Percentiles rank a stretch among this genome's conserved stretches.
These are phyloP conservation scores for Tiphia femorata DNA, from an alignment of 2,888 invertebrate genomes.

Conservation along the genomic window DNA sequence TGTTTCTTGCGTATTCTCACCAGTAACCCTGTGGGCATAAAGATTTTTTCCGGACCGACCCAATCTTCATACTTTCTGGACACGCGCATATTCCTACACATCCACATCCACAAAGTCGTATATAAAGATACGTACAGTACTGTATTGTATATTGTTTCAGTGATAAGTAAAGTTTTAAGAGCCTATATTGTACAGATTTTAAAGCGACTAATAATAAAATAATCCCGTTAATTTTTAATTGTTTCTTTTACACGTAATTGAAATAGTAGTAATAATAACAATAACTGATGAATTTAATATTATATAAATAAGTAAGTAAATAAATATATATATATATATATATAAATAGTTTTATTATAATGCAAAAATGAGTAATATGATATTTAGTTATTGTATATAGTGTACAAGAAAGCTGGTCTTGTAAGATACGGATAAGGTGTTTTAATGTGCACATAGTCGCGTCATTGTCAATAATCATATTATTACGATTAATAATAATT, in stretches of 20 bases:
- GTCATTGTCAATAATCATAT: constrained; percentile 70
- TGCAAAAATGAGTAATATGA: constrained; percentile 60
- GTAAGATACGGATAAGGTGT: constrained; percentile 72
- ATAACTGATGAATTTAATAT: constrained; percentile 57
- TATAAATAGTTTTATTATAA: constrained; percentile 62
- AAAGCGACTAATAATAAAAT: constrained; percentile 50
- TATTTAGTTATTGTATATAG: constrained; percentile 69
- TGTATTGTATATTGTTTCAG: constrained; percentile 58
- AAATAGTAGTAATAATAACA: constrained; percentile 39
- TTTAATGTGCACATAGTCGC: constrained; percentile 74
- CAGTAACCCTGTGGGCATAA: too few species aligned
- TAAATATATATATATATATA: constrained; percentile 46
- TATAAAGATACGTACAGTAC: constrained; percentile 31
- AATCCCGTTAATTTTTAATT: constrained; percentile 50
- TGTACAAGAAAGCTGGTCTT: constrained; percentile 71
- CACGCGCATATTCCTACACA: too few species aligned
- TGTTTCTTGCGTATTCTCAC: too few species aligned
- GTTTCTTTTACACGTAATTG: constrained; percentile 30
- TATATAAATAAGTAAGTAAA: constrained; percentile 17
- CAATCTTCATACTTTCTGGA: constrained; percentile 43
- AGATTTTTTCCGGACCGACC: constrained; percentile 19
- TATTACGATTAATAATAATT: constrained; percentile 69
- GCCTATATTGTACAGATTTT: constrained; percentile 64
- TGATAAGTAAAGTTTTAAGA: constrained; percentile 62
- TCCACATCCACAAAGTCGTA: too few species aligned